A percentile compares a stretch with the other conserved stretches of the same genome.
phyloP scores from a whole-genome alignment of 2,113 vertebrate species.

The Capreolus pygargus region DNA sequence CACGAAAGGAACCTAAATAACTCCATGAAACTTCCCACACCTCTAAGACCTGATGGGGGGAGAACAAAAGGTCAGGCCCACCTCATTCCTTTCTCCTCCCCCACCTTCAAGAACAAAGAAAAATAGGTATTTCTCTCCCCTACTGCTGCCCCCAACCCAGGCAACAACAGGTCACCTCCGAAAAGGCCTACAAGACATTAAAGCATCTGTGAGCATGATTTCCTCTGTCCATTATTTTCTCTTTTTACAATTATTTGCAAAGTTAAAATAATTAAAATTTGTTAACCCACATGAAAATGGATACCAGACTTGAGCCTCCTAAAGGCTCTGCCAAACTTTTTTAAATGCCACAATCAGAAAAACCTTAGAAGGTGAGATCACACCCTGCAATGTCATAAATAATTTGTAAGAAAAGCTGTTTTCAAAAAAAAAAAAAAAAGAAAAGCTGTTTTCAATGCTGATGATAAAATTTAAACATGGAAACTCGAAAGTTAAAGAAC shows the following conservation, averaged over 20 bases:
- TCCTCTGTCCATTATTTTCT: background rate
- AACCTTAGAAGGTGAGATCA: background rate
- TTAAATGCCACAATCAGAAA: slow-evolving; percentile 29
- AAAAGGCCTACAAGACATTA: background rate
- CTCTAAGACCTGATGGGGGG: rapidly evolving
- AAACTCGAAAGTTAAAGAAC: background rate
- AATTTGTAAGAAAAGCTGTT: background rate
- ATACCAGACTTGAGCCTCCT: background rate
- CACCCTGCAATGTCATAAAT: background rate
- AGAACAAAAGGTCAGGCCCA: background rate
- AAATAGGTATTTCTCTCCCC: background rate
- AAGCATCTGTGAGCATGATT: background rate
- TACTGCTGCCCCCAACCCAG: background rate
- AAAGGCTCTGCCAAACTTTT: background rate
- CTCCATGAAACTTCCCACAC: background rate
- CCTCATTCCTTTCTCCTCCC: background rate
- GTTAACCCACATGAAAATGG: background rate
- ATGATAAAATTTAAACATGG: background rate
- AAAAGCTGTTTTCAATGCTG: background rate
- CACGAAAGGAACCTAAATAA: background rate
- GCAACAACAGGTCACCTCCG: background rate
- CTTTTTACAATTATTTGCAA: background rate
- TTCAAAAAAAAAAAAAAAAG: background rate
- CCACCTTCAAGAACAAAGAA: background rate
- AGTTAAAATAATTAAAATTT: background rate